Evolutionary conservation across 2,888 invertebrate genomes (phyloP), one percentile per base, ranked within the genome.

Genomic region (Caradrina kadenii): DNA sequence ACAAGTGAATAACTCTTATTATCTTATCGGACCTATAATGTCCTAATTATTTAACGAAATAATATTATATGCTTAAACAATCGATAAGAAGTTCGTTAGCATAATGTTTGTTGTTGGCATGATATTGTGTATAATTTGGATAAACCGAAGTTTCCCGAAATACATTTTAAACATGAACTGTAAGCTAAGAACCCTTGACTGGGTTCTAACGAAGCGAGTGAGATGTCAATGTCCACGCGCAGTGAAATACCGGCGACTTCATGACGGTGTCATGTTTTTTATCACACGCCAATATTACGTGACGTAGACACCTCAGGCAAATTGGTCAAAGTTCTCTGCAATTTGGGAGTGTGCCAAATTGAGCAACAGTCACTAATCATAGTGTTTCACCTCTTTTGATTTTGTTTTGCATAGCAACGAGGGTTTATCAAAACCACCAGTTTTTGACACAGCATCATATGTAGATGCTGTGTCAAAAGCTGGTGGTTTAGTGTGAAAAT

Each of bases 321-420:
- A 89, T 89, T 90, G 87, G 81, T 84, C 88, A 87, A 86, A 89
- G 86, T 85, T 81, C 86, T 76, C 82, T 81, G 83, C 83, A 83
- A 89, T 89, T 88, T 89, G 89, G 90, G 79, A 61, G 48, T 31
- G 31, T 72, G 85, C 88, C 90, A 88, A 89, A 88, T 88, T 85
- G 83, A 80, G 79, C 74, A 78, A 84, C 80, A 79, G 60, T 52
- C 70, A 83, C 84, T 83, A 87, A 87, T 88, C 86, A 87, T 84
- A 83, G 77, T 74, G 75, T 75, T 78, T 84, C 66, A 80, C 71
- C 67, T 73, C 75, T 81, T 80, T 73, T 63, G 66, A 71, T 66
- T 74, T 53, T 68, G 63, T 56, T 69, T 78, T 79, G 69, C 72
- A 63, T 73, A 69, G 78, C 55, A 58, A 76, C 70, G 52, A 17